Base-by-base conservation (phyloP, 2,888 invertebrate genomes). In the Sepioteuthis lessoniana region DNA sequence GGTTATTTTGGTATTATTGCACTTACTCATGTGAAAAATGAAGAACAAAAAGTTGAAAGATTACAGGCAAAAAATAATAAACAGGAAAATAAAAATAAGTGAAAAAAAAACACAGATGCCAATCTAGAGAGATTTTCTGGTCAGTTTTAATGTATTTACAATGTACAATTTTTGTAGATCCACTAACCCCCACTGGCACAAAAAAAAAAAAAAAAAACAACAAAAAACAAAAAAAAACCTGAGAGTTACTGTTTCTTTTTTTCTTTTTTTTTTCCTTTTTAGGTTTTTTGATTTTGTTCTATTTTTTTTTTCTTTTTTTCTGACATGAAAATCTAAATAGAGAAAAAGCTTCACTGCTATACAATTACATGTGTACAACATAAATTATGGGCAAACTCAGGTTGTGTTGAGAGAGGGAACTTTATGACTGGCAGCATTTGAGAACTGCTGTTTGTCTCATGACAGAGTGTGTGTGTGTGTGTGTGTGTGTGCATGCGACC, bases 131-230 rank as follows among this genome's bases (percentile, higher is more conserved):
- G 76, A 76, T 76, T 76, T 76, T 76, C 76, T 76, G 76, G n/a
- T 76, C n/a, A n/a, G 76, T 76, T 76, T 42, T 76, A 76, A 76
- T 76, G 76, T 76, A 76, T 76, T 76, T 76, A 76, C 76, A 76
- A 76, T 76, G n/a, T 76, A 76, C 76, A 76, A 25, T 76, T n/a
- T 55, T 76, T 76, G 13, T 76, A 16, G 13, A 76, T 76, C 16
- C 76, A 76, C n/a, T n/a, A 76, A 76, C 76, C n/a, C n/a, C n/a
- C 76, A n/a, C n/a, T n/a, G 76, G n/a, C n/a, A 76, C 76, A 76
- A 76, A 76, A 76, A n/a, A 76, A 76, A 76, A 76, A 31, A 28
- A n/a, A n/a, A n/a, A 60, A 60, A 60, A 60, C n/a, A n/a, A n/a
- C n/a, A n/a, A n/a, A n/a, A n/a, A n/a, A n/a, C n/a, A n/a, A 1